Percentiles rank a stretch among this genome's conserved stretches.
Evolutionary conservation across 2,113 vertebrate genomes (phyloP).

Genomic region (Tragelaphus strepsiceros): DNA sequence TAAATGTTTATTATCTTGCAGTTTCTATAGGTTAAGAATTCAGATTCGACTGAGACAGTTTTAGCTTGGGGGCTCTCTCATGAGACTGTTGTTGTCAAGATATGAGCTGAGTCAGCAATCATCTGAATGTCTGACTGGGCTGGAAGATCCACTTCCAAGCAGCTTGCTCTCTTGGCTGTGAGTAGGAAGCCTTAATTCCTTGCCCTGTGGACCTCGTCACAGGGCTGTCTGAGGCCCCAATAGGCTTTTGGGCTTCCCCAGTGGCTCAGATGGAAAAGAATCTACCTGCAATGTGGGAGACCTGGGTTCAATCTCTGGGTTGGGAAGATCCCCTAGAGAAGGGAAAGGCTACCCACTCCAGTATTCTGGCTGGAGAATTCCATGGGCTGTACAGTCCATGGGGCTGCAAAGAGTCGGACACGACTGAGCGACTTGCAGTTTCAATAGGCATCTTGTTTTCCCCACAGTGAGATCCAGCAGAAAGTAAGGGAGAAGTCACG

Average conservation of each 20-base stretch:
- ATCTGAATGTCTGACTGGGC: background rate
- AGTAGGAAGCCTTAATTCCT: background rate
- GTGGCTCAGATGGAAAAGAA: background rate
- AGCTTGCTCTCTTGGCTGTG: background rate
- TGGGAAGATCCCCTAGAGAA: background rate
- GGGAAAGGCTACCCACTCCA: background rate
- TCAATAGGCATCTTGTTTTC: background rate
- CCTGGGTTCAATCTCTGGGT: background rate
- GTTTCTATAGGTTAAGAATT: background rate
- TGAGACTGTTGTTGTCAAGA: background rate
- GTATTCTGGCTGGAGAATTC: background rate
- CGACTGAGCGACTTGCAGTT: accelerated
- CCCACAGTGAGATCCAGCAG: background rate
- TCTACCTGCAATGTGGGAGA: background rate
- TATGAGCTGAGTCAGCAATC: background rate
- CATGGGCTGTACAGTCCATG: background rate
- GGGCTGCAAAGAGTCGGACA: background rate
- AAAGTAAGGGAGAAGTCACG: background rate
- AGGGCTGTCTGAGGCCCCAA: background rate
- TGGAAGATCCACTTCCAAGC: background rate
- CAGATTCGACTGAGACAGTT: background rate
- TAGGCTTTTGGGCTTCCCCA: background rate
- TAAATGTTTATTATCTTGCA: background rate
- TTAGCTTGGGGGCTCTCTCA: background rate
- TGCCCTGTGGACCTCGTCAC: accelerated